Percentiles rank a stretch among this genome's conserved stretches.
Evolutionary conservation across 2,888 invertebrate genomes (phyloP).

Genomic region (Limnephilus marmoratus): DNA sequence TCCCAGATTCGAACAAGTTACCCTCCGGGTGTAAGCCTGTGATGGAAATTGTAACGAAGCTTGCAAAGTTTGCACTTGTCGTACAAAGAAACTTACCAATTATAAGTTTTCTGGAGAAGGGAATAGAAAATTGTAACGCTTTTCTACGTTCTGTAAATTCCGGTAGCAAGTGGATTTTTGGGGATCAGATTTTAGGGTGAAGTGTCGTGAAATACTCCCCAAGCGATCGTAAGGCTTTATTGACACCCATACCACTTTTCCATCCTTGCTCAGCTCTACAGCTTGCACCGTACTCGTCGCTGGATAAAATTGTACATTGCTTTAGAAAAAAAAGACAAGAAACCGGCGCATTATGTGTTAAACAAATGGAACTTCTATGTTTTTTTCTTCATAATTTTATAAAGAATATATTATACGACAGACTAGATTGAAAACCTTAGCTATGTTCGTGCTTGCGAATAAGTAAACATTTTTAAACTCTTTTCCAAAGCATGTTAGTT

Average conservation of each 20-base stretch:
- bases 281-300: slow-evolving; percentile 34
- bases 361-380: neutral
- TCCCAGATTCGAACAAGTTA: slow-evolving; percentile 47
- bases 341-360: neutral
- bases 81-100: slow-evolving; percentile 17
- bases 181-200: slow-evolving; percentile 44
- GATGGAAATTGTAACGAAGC: neutral
- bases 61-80: neutral
- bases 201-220: slow-evolving; percentile 54
- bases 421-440: neutral
- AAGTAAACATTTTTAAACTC: too few relatives aligned
- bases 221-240: slow-evolving; percentile 55
- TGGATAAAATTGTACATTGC: slow-evolving; percentile 38
- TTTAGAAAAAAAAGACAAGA: slow-evolving; percentile 17
- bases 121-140: neutral
- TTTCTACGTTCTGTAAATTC: neutral
- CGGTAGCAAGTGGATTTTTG: neutral
- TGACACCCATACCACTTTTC: slow-evolving; percentile 49
- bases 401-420: neutral
- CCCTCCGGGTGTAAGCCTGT: neutral
- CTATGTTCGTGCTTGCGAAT: neutral
- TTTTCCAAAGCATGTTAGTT: too few relatives aligned
- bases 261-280: neutral
- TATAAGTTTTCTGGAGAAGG: neutral
- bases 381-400: neutral